Evolutionary conservation across 2,797 vertebrate genomes (phyloP), one percentile per base, ranked within the genome.

Genomic region (Xenopus petersii): DNA sequence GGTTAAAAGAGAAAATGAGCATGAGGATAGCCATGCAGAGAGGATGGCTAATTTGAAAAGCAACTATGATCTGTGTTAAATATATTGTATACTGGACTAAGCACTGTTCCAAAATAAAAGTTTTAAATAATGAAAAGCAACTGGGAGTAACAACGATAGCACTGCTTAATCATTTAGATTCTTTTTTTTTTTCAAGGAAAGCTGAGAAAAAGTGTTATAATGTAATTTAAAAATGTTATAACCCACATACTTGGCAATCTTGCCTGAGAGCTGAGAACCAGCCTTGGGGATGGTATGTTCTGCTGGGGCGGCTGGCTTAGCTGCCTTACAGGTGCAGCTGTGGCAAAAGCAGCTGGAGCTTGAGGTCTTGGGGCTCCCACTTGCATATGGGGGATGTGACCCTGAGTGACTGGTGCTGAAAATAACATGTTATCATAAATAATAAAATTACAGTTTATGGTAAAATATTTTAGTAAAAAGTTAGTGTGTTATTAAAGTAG

Each of bases 211-310:
- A 30, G 4, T 30, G 26, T 30, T 30, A 30, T 30, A 30, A 30
- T 30, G 26, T 30, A 30, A 30, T 30, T 42, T 42, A 42, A 42
- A 42, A 65, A 30, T 54, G 81, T 80, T 17, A 80, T 72, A 90
- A 93, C 93, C 93, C 94, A 98, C 97, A 98, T 98, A 99, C 97
- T 98, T 92, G 97, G 96, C 95, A 99, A 94, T 89, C 96, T 94
- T 91, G 97, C 96, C 95, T 98, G 97, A 84, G 96, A 95, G 92
- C 94, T 95, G 84, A 98, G 94, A 84, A 98, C 93, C 92, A 98
- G 94, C 93, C 96, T 96, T 93, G 96, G 97, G 86, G 95, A 94
- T 88, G 94, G 90, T 87, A 95, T 85, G 85, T 91, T 94, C 89
- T 94, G 95, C 87, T 95, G 94, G 83, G 94, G 85, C 51, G 86